Evolutionary conservation across 2,888 invertebrate genomes (phyloP).

Genomic region (Caenorhabditis wallacei): DNA sequence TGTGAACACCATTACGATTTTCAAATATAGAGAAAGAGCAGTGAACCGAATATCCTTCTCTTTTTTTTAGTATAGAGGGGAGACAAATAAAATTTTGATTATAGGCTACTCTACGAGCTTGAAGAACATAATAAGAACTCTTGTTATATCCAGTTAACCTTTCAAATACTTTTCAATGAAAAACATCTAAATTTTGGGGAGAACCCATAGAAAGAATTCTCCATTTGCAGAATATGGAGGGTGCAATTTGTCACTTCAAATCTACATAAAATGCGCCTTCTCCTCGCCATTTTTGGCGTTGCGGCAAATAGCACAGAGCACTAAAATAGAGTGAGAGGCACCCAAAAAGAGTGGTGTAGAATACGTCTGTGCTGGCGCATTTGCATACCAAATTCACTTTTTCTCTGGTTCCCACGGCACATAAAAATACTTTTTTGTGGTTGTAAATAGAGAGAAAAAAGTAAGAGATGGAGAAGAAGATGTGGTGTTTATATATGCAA

Average conservation of each 20-base stretch:
- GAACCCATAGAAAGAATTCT: neutral
- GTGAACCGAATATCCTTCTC: neutral
- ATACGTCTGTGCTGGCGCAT: constrained; percentile 26
- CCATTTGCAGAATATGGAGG: constrained; percentile 7
- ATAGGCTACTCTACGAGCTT: too few species aligned
- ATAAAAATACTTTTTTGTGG: constrained; percentile 21
- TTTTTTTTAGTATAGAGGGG: neutral
- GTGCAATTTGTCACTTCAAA: constrained; percentile 43
- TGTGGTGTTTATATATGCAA: constrained; percentile 22
- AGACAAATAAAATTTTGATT: neutral
- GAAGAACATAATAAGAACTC: too few species aligned
- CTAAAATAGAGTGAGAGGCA: constrained; percentile 25
- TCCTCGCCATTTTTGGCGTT: constrained; percentile 22
- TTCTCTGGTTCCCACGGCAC: constrained; percentile 25
- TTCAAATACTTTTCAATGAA: too few species aligned
- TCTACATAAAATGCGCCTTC: constrained; percentile 34
- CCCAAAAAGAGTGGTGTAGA: constrained; percentile 14
- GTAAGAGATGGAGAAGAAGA: neutral
- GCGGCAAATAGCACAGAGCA: neutral
- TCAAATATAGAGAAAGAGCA: neutral
- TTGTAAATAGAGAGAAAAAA: constrained; percentile 9
- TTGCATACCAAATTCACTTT: constrained; percentile 55
- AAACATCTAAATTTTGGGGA: too few species aligned
- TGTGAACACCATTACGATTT: neutral
- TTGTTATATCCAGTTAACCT: too few species aligned